A percentile compares a stretch with the other conserved stretches of the same genome.
phyloP scores from a whole-genome alignment of 2,888 invertebrate species.

The Athrips mouffetella region DNA sequence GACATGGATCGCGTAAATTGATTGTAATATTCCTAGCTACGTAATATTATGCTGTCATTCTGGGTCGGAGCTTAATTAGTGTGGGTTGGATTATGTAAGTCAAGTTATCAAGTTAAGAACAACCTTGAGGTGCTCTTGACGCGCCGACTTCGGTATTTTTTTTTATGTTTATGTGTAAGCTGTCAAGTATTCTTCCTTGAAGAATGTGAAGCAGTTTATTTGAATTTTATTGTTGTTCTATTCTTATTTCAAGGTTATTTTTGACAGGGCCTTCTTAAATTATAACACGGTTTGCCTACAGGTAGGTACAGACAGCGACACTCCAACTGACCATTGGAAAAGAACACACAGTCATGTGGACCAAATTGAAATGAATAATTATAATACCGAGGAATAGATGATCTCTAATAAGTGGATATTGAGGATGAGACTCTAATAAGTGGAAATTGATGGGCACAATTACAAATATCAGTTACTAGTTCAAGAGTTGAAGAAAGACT shows the following conservation, averaged over 20 bases:
- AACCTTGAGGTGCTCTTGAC: conserved; percentile 63
- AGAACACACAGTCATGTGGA: too few relatives aligned
- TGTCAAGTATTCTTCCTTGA: conserved; percentile 2
- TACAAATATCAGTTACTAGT: too few relatives aligned
- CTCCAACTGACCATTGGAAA: too few relatives aligned
- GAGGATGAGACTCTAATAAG: too few relatives aligned
- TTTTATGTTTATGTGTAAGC: neutral
- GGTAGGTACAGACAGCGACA: too few relatives aligned
- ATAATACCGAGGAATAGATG: too few relatives aligned
- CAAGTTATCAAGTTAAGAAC: conserved; percentile 50
- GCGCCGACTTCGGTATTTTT: neutral
- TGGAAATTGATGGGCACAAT: too few relatives aligned
- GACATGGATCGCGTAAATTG: conserved; percentile 39
- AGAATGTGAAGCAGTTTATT: conserved; percentile 1
- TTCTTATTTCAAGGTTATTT: neutral
- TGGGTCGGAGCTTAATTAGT: conserved; percentile 65
- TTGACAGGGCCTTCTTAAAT: neutral
- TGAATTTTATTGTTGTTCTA: neutral
- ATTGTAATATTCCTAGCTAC: conserved; percentile 41
- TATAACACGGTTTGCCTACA: too few relatives aligned
- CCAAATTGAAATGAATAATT: neutral
- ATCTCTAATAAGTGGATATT: too few relatives aligned
- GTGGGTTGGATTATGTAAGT: conserved; percentile 61
- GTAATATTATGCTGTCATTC: conserved; percentile 29
- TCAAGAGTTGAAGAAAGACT: too few relatives aligned